phyloP scores from a whole-genome alignment of 2,113 vertebrate species.

The Pluvianellus socialis region DNA sequence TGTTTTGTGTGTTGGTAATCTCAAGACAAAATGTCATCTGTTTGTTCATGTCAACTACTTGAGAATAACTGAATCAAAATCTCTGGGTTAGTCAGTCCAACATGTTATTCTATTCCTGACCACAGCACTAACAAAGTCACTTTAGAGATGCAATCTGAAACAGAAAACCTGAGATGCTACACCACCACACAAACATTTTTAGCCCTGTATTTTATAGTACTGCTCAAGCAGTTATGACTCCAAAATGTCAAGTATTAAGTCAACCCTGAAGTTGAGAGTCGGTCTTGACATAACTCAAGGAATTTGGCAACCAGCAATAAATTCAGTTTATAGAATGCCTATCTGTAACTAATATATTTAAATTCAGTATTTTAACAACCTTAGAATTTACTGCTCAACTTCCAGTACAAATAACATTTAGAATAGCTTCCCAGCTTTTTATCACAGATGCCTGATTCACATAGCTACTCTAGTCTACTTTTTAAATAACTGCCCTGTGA shows the following conservation, averaged over 20 bases:
- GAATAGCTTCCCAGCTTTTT: neutral
- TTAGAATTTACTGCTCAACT: neutral
- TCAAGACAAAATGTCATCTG: neutral
- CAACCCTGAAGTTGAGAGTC: neutral
- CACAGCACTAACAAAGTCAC: neutral
- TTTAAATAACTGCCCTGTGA: neutral
- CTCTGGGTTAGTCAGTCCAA: conserved; percentile 2
- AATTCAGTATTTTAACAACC: neutral
- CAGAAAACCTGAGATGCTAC: neutral
- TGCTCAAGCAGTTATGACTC: neutral
- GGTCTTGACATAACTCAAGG: neutral
- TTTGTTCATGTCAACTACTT: neutral
- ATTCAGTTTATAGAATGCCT: neutral
- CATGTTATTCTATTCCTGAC: conserved; percentile 17
- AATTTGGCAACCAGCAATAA: conserved; percentile 1
- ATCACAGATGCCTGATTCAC: neutral
- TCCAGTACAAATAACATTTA: neutral
- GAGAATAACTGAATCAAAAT: neutral
- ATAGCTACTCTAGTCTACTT: neutral
- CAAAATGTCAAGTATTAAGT: conserved; percentile 29
- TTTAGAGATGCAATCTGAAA: neutral
- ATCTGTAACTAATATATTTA: neutral
- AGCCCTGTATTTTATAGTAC: neutral
- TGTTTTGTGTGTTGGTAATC: neutral
- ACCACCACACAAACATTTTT: neutral